Conservation (phyloP, 1,140 invertebrate genomes). For the Drosophila equinoxialis region DNA sequence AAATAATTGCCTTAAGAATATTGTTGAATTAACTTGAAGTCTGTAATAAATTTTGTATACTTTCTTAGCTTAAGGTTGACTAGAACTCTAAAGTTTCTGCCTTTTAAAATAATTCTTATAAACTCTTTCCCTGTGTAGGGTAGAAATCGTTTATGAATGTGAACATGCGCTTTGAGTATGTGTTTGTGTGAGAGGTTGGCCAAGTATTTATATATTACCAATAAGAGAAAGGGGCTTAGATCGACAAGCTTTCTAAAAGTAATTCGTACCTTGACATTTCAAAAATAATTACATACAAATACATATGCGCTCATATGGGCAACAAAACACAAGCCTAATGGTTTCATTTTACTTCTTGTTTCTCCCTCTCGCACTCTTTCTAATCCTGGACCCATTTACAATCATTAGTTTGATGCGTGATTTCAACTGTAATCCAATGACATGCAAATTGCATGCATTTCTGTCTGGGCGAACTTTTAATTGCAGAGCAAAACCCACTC, state of each 20-base stretch:
- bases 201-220: conserved; percentile 9
- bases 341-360: neutral
- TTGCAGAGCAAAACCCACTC: conserved; percentile 54
- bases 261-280: conserved; percentile 4
- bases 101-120: too few relatives aligned
- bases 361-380: too few relatives aligned
- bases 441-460: conserved; percentile 41
- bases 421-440: conserved; percentile 22
- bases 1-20: too few relatives aligned
- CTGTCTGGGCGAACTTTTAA: conserved; percentile 48
- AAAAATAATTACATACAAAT: neutral
- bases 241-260: neutral
- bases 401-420: conserved; percentile 28
- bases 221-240: neutral
- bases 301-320: too few relatives aligned
- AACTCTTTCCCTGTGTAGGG: neutral
- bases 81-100: too few relatives aligned
- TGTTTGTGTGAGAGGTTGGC: conserved; percentile 31
- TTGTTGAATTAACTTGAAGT: too few relatives aligned
- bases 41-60: too few relatives aligned
- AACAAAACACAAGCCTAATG: conserved; percentile 27
- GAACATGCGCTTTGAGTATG: conserved; percentile 11
- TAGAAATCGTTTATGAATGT: conserved; percentile 10
- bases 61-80: neutral
- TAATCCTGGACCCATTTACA: conserved; percentile 8